phyloP scores from a whole-genome alignment of 2,888 invertebrate species.

The Lithophane socia region DNA sequence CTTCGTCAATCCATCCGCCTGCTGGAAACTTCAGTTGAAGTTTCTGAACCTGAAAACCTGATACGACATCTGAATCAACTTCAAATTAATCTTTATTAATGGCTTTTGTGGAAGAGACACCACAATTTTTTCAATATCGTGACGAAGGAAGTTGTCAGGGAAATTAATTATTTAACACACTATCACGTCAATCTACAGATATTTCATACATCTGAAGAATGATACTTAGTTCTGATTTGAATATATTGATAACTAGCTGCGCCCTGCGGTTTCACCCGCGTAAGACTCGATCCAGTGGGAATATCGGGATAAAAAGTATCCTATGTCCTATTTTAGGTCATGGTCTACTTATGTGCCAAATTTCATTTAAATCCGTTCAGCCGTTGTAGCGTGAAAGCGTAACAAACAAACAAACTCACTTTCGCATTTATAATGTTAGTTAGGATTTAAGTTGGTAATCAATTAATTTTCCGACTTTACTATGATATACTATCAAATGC shows the following conservation, averaged over 20 bases:
- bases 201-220: background rate
- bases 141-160: background rate
- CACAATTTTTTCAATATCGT: background rate
- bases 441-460: background rate
- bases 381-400: too few relatives aligned
- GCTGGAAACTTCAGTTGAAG: background rate
- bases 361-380: too few relatives aligned
- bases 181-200: background rate
- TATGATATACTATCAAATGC: background rate
- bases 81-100: background rate
- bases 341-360: too few relatives aligned
- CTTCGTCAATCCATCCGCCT: too few relatives aligned
- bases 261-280: too few relatives aligned
- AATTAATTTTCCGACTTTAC: background rate
- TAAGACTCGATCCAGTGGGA: too few relatives aligned
- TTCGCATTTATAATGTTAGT: too few relatives aligned
- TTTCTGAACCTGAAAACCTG: background rate
- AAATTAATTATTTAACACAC: background rate
- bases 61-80: background rate
- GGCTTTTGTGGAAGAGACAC: background rate
- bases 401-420: too few relatives aligned
- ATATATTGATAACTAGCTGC: background rate
- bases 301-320: too few relatives aligned
- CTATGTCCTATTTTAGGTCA: too few relatives aligned
- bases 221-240: background rate